phyloP scores from a whole-genome alignment of 2,113 vertebrate species.

The Atlantisia rogersi region DNA sequence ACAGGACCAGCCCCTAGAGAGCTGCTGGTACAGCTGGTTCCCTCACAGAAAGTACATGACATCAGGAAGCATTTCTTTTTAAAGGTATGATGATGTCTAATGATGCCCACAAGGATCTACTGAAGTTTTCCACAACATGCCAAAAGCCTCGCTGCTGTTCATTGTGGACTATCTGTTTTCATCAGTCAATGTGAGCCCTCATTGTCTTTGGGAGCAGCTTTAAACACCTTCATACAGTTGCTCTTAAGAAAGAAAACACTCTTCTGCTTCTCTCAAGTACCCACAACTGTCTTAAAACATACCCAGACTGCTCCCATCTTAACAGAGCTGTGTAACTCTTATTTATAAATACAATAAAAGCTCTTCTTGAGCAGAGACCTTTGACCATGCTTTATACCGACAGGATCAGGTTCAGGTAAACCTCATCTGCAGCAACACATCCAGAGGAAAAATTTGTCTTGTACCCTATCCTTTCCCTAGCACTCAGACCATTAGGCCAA shows the following conservation, averaged over 20 bases:
- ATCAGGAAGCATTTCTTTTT: not conserved
- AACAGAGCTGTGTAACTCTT: not conserved
- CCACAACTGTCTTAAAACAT: fast-evolving
- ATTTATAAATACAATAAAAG: not conserved
- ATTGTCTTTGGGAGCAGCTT: not conserved
- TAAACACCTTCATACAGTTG: not conserved
- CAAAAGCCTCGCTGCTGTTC: not conserved
- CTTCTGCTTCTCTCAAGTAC: not conserved
- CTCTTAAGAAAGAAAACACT: not conserved
- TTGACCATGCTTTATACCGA: not conserved
- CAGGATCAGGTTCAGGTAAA: not conserved
- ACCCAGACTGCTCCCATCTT: not conserved
- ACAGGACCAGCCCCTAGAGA: fast-evolving
- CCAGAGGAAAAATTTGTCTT: not conserved
- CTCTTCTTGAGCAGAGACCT: not conserved
- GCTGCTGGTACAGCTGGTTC: not conserved
- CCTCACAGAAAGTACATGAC: not conserved
- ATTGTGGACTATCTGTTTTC: not conserved
- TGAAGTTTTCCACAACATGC: not conserved
- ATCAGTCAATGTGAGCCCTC: fast-evolving
- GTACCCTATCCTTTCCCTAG: not conserved
- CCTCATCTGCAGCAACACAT: not conserved
- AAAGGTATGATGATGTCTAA: not conserved
- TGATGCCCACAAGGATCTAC: not conserved
- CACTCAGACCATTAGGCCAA: not conserved